Conservation (phyloP, 1,140 invertebrate species). For the Aphelinus certus region DNA sequence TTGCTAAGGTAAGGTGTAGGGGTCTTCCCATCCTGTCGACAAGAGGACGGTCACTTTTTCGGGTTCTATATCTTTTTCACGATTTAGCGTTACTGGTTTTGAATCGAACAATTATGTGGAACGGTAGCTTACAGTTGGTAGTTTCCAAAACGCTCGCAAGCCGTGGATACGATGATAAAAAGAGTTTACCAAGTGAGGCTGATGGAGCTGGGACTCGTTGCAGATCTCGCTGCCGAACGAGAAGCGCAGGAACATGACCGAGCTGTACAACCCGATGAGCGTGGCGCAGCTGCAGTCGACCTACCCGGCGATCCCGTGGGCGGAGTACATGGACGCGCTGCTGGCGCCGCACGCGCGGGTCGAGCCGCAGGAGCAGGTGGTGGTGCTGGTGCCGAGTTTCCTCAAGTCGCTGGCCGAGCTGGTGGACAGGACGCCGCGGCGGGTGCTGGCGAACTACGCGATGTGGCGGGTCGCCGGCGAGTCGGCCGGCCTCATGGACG, state of each 20-base stretch:
- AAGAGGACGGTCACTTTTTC: neutral
- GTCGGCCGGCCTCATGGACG: slow-evolving; percentile 56
- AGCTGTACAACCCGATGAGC: slow-evolving; percentile 90
- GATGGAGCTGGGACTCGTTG: too few species aligned
- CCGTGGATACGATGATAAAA: too few species aligned
- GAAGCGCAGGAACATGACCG: slow-evolving; percentile 87
- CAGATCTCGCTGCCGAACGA: slow-evolving; percentile 88
- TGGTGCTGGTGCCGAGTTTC: slow-evolving; percentile 82
- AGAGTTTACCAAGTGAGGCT: too few species aligned
- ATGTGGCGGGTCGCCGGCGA: slow-evolving; percentile 75
- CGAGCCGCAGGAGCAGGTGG: slow-evolving; percentile 76
- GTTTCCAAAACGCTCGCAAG: neutral
- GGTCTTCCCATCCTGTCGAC: too few species aligned
- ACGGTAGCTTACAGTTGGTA: neutral
- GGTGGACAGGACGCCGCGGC: slow-evolving; percentile 68
- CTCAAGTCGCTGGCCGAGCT: slow-evolving; percentile 73
- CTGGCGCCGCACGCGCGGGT: slow-evolving; percentile 71
- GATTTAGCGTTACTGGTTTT: neutral
- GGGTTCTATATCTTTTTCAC: neutral
- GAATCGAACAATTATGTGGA: neutral
- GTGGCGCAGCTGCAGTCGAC: slow-evolving; percentile 77
- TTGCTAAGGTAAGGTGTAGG: slow-evolving; percentile 80
- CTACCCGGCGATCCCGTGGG: slow-evolving; percentile 81
- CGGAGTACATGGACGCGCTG: slow-evolving; percentile 80
- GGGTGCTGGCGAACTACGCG: slow-evolving; percentile 74